Conservation (phyloP, 1,140 invertebrate species). For the Pomacea maculata region DNA sequence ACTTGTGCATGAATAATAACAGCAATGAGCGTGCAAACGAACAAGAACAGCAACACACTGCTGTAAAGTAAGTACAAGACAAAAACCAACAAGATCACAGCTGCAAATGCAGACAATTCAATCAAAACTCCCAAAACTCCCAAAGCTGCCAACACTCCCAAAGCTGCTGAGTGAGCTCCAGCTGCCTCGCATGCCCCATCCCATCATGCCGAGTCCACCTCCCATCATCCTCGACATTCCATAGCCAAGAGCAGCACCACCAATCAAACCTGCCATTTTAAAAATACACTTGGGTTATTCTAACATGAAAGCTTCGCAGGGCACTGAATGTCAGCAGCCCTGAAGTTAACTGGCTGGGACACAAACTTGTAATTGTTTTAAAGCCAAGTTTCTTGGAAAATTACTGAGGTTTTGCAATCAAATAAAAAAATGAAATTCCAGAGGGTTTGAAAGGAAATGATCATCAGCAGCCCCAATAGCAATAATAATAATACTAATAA, state of each 20-base stretch:
- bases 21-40: too few relatives aligned
- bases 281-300: not conserved
- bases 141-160: constrained; percentile 53
- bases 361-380: too few relatives aligned
- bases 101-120: constrained; percentile 27
- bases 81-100: not conserved
- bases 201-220: constrained; percentile 35
- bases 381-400: too few relatives aligned
- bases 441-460: too few relatives aligned
- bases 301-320: too few relatives aligned
- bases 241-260: constrained; percentile 50
- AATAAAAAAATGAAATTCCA: too few relatives aligned
- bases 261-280: constrained; percentile 44
- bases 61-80: not conserved
- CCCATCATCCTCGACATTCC: constrained; percentile 46
- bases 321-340: too few relatives aligned
- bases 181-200: constrained; percentile 47
- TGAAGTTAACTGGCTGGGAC: too few relatives aligned
- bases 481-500: too few relatives aligned
- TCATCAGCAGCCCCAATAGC: too few relatives aligned
- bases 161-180: constrained; percentile 56
- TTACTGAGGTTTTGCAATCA: too few relatives aligned
- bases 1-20: too few relatives aligned
- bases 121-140: constrained; percentile 49
- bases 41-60: not conserved